Evolutionary conservation across 2,797 vertebrate species (phyloP).

Genomic region (Onychomys arenicola): DNA sequence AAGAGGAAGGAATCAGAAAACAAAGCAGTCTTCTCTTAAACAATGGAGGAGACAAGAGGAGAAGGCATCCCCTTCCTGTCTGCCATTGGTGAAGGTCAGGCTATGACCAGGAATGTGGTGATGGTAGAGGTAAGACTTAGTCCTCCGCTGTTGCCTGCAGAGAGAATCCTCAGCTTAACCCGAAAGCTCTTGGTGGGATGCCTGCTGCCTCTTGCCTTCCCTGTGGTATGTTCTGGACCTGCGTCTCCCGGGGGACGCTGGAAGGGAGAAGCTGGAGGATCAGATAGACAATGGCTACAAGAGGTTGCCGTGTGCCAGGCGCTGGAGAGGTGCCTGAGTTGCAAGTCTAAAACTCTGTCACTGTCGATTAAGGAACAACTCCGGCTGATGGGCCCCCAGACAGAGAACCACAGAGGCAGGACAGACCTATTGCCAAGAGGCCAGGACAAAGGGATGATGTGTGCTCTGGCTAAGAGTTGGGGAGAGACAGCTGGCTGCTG

Average conservation of each 20-base stretch:
- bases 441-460: neutral
- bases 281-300: neutral
- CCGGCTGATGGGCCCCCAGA: neutral
- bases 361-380: neutral
- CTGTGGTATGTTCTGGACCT: neutral
- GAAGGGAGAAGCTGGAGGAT: neutral
- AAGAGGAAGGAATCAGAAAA: neutral
- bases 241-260: neutral
- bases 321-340: neutral
- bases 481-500: constrained; percentile 3
- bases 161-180: neutral
- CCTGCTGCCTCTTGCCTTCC: neutral
- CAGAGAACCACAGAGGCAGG: constrained; percentile 9
- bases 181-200: neutral
- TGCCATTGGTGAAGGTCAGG: neutral
- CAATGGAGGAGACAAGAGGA: neutral
- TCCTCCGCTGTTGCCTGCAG: neutral
- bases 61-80: neutral
- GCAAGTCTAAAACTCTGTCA: neutral
- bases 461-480: neutral
- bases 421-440: neutral
- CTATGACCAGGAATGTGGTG: fast-evolving
- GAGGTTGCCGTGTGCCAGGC: neutral
- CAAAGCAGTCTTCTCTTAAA: neutral
- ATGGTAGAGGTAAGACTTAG: neutral